Evolutionary conservation across 2,113 vertebrate genomes (phyloP), one percentile per base, ranked within the genome.

Genomic region (Pristiophorus japonicus): DNA sequence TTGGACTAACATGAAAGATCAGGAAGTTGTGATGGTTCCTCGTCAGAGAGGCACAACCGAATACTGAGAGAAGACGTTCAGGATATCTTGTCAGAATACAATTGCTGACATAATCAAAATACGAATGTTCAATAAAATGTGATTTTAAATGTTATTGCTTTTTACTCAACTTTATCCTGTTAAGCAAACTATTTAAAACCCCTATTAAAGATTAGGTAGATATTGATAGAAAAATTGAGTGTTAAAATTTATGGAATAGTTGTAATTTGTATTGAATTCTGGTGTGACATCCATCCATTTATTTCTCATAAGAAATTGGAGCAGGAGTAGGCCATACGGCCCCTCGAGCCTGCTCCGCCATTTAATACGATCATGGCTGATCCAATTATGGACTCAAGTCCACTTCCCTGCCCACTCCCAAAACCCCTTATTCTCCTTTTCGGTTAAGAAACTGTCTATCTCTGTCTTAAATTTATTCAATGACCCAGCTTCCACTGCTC

Each of bases 21-120:
- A 38, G 24, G 14, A 96, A 30, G 20, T 70, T 88, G 84, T 96
- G 34, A 95, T 96, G 20, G 70, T 96, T 65, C 20, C 75, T 0
- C 94, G 97, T 4, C 3, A 8, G 51, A 4, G 90, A 70, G 88
- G 65, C 27, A 96, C 96, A 63, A 47, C 67, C 11, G 97, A 97
- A 94, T 97, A 96, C 95, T 81, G 96, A 91, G 81, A 95, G 73
- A 88, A 73, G 1, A 96, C 95, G 10, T 97, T 97, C 92, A 3
- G 96, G 59, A 47, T 16, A 27, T 96, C 96, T 16, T 96, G 96
- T 27, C n/a, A 95, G 45, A 22, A 59, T 0, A 27, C 45, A 51
- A 30, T n/a, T n/a, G 93, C 96, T 63, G 65, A 96, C 66, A 96
- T 97, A 73, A 87, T 96, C 38, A 88, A 96, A 96, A 97, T 97